Evolutionary conservation across 2,113 vertebrate genomes (phyloP).

Genomic region (Triplophysa tibetana): DNA sequence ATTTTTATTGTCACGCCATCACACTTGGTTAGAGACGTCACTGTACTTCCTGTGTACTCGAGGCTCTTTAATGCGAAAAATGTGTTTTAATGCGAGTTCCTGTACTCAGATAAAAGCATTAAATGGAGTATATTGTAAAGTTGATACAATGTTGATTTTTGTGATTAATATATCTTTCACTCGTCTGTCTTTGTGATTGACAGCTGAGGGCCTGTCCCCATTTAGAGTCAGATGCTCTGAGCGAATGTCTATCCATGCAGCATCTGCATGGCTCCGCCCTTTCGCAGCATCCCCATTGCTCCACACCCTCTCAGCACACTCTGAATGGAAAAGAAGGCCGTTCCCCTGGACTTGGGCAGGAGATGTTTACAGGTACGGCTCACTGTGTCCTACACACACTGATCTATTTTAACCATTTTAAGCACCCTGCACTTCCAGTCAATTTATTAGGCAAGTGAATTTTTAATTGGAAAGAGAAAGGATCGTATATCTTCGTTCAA

Average conservation of each 20-base stretch:
- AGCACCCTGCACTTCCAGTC: neutral
- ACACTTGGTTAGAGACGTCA: neutral
- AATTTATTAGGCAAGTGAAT: neutral
- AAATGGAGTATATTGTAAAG: neutral
- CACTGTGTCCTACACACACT: neutral
- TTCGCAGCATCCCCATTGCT: conserved; percentile 72
- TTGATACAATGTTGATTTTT: neutral
- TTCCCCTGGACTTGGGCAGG: conserved; percentile 75
- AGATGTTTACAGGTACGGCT: conserved; percentile 85
- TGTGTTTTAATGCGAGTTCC: too few relatives aligned
- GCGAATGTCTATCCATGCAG: conserved; percentile 86
- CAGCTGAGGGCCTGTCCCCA: conserved; percentile 85
- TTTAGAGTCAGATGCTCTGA: conserved; percentile 83
- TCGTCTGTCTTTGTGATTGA: conserved; percentile 32
- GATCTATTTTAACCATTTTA: neutral
- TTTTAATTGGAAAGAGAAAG: conserved; percentile 3
- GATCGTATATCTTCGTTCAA: conserved; percentile 19
- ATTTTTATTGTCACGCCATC: neutral
- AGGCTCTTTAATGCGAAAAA: neutral
- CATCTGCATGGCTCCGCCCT: conserved; percentile 80
- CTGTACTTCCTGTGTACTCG: neutral
- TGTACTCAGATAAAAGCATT: too few relatives aligned
- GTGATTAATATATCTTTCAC: neutral
- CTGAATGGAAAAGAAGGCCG: conserved; percentile 82
- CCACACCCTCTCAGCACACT: conserved; percentile 75